Evolutionary conservation across 2,113 vertebrate genomes (phyloP).

Genomic region (Herpailurus yagouaroundi): DNA sequence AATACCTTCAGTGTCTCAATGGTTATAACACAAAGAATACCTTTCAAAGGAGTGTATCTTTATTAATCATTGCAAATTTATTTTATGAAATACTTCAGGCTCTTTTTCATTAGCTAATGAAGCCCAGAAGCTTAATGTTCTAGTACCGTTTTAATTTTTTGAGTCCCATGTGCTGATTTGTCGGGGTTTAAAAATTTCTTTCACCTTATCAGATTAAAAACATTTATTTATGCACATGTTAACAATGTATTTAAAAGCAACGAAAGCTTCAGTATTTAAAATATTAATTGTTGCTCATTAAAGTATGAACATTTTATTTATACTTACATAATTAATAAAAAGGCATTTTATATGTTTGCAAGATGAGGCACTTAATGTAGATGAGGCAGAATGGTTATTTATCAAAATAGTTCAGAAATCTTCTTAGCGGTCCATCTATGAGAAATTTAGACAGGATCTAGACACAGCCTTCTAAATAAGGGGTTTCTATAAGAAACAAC

Average conservation of each 20-base stretch:
- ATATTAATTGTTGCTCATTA: neutral
- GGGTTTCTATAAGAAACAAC: constrained; percentile 15
- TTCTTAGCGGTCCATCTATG: constrained; percentile 10
- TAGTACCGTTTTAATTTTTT: constrained; percentile 40
- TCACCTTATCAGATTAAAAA: constrained; percentile 50
- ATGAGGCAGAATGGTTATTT: neutral
- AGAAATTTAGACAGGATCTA: constrained; percentile 42
- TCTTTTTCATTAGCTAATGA: constrained; percentile 32
- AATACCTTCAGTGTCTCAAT: neutral
- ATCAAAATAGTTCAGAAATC: constrained; percentile 54
- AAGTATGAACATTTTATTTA: neutral
- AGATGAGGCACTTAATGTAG: constrained; percentile 15
- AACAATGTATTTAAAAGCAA: constrained; percentile 59
- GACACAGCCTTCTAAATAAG: neutral
- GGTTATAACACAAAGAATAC: constrained; percentile 22
- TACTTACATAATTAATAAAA: neutral
- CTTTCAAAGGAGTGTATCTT: neutral
- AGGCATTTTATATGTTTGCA: neutral
- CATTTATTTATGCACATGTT: constrained; percentile 14
- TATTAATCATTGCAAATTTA: constrained; percentile 12
- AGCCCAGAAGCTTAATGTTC: constrained; percentile 18
- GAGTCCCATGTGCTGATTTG: neutral
- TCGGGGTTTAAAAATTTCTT: constrained; percentile 62
- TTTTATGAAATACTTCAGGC: neutral
- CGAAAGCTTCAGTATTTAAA: constrained; percentile 48